phyloP scores from a whole-genome alignment of 2,888 invertebrate genomes.

The Myathropa florea region DNA sequence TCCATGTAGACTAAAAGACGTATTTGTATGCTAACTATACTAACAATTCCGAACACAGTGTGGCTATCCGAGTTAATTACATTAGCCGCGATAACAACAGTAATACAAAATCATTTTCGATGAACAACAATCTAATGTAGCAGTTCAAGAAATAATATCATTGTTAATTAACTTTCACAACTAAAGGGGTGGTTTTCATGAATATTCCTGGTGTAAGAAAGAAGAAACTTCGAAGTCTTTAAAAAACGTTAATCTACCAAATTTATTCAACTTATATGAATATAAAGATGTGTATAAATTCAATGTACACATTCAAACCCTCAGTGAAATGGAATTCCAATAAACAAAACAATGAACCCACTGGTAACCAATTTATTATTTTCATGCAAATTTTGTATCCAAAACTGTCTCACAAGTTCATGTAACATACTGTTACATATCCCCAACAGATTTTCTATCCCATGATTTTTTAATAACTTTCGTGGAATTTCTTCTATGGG shows the following conservation, averaged over 20 bases:
- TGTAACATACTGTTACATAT: not conserved
- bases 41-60: too few species aligned
- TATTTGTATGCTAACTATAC: too few species aligned
- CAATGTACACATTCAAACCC: not conserved
- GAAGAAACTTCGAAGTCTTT: not conserved
- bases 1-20: too few species aligned
- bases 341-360: not conserved
- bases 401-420: not conserved
- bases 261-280: not conserved
- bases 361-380: not conserved
- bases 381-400: not conserved
- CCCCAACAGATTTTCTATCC: not conserved
- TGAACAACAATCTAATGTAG: too few species aligned
- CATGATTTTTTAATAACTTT: not conserved
- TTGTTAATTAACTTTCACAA: too few species aligned
- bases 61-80: too few species aligned
- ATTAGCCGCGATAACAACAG: too few species aligned
- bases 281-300: not conserved
- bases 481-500: not conserved
- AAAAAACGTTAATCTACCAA: not conserved
- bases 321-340: not conserved
- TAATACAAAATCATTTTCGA: too few species aligned
- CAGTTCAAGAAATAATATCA: too few species aligned
- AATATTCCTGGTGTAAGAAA: too few species aligned
- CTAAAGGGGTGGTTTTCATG: too few species aligned